phyloP scores from a whole-genome alignment of 1,140 invertebrate genomes.

The Protaetia brevitarsis region DNA sequence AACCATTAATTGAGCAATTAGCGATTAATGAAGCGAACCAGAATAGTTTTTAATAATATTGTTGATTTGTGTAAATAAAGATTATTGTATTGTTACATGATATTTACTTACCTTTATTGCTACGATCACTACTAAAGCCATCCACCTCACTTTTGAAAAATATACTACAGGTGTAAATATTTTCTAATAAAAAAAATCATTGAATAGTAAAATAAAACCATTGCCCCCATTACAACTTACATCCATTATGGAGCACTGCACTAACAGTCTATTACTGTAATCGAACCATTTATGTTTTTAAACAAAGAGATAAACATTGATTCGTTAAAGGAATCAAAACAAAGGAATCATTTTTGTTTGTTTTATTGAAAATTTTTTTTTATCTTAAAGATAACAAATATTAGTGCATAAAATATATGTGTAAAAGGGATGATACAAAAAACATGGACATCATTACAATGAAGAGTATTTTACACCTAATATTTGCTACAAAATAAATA shows the following conservation, averaged over 20 bases:
- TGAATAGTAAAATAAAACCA: neutral
- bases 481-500: constrained; percentile 28
- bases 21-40: neutral
- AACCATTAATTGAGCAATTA: constrained; percentile 21
- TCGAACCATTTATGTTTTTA: neutral
- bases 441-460: constrained; percentile 32
- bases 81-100: neutral
- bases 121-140: neutral
- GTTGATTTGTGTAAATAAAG: too few species aligned
- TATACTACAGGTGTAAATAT: neutral
- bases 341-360: constrained; percentile 1
- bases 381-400: constrained; percentile 34
- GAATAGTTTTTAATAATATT: constrained; percentile 18
- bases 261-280: neutral
- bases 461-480: neutral
- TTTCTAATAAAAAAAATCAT: neutral
- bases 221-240: neutral
- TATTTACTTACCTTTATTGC: neutral
- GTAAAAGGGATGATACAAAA: constrained; percentile 25
- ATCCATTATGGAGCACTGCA: neutral
- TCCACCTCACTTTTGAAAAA: neutral
- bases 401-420: constrained; percentile 34
- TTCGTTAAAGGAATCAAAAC: constrained; percentile 12
- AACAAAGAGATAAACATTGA: constrained; percentile 16
- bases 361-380: constrained; percentile 39